Evolutionary conservation across 2,888 invertebrate genomes (phyloP).

Genomic region (Microplitis deprimator): DNA sequence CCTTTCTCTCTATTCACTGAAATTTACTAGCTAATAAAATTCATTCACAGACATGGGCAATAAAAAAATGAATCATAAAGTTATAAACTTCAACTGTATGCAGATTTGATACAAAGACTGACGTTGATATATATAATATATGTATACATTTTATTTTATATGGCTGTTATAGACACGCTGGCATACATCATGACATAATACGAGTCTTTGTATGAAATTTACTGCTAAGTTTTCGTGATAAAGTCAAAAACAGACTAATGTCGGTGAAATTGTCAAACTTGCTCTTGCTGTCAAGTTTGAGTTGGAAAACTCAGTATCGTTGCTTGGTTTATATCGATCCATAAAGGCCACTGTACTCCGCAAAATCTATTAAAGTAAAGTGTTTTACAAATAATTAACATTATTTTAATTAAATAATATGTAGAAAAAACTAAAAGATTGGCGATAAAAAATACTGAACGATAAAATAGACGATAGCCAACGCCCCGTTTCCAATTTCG

Average conservation of each 20-base stretch:
- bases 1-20: too few relatives aligned
- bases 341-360: slow-evolving; percentile 27
- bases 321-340: slow-evolving; percentile 22
- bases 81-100: neutral
- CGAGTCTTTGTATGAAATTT: neutral
- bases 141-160: neutral
- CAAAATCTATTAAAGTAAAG: too few relatives aligned
- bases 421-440: neutral
- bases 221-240: neutral
- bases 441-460: neutral
- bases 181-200: neutral
- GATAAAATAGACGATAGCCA: neutral
- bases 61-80: neutral
- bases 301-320: slow-evolving; percentile 23
- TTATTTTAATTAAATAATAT: neutral
- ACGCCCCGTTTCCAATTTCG: neutral
- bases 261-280: slow-evolving; percentile 25
- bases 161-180: neutral
- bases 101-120: neutral
- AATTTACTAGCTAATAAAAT: neutral
- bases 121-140: neutral
- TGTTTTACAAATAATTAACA: too few relatives aligned
- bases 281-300: slow-evolving; percentile 27
- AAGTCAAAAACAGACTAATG: slow-evolving; percentile 9
- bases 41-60: neutral